A percentile compares a stretch with the other conserved stretches of the same genome.
phyloP scores from a whole-genome alignment of 1,140 invertebrate genomes.

The Bombus sibiricus region DNA sequence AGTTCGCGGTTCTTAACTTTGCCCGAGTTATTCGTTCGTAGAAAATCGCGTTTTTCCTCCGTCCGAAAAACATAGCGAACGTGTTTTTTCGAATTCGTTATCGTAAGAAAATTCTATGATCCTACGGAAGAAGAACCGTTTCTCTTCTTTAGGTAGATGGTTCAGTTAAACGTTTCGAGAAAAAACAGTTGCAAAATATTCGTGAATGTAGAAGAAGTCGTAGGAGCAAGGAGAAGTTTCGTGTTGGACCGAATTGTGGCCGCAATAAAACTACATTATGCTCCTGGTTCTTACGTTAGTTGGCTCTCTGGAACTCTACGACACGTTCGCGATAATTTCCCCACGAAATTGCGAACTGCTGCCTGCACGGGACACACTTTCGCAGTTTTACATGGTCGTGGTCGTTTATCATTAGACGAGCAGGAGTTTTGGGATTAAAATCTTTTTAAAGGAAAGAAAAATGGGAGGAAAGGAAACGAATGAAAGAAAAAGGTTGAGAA shows the following conservation, averaged over 20 bases:
- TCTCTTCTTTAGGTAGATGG: neutral
- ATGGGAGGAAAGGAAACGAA: neutral
- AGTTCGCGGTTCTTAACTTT: conserved; percentile 7
- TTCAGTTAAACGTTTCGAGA: neutral
- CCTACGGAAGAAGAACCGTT: too few relatives aligned
- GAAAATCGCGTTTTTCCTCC: neutral
- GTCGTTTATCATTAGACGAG: conserved; percentile 28
- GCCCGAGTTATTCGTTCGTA: conserved; percentile 4
- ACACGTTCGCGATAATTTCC: conserved; percentile 58
- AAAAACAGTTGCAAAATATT: neutral
- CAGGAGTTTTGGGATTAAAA: conserved; percentile 24
- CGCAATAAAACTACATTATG: conserved; percentile 44
- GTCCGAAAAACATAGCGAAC: neutral
- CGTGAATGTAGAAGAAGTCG: neutral
- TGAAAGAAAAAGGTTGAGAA: too few relatives aligned
- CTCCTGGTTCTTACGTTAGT: conserved; percentile 46
- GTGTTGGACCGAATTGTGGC: conserved; percentile 20
- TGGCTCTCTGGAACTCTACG: conserved; percentile 12
- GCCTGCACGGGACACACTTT: conserved; percentile 22
- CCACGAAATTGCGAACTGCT: conserved; percentile 37
- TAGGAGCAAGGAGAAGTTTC: neutral
- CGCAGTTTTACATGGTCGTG: conserved; percentile 13
- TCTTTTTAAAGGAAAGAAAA: neutral
- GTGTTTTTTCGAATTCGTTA: neutral
- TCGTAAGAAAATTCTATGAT: neutral